These are phyloP conservation scores for Capitulum mitella DNA, from an alignment of 2,888 invertebrate species.

Conservation along the genomic window DNA sequence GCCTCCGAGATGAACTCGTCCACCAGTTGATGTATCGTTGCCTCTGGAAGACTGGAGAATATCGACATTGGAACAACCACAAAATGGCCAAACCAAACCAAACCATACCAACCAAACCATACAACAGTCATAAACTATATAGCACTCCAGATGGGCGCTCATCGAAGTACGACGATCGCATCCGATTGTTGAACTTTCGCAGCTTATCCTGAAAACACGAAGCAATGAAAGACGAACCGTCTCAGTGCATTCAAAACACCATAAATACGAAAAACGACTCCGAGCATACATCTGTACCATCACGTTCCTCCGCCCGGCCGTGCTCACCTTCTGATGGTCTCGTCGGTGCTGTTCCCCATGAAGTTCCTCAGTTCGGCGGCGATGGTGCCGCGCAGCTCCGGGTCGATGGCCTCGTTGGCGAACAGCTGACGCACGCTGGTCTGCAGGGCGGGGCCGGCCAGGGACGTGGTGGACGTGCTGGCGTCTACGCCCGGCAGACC, in stretches of 20 bases:
- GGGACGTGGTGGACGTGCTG: not conserved
- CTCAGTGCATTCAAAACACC: no score
- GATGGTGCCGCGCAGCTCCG: not conserved
- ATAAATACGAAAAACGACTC: no score
- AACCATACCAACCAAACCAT: no score
- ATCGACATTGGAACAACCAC: no score
- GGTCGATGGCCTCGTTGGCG: not conserved
- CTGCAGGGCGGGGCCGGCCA: not conserved
- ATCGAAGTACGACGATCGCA: no score
- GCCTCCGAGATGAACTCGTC: constrained; percentile 18
- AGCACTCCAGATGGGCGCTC: no score
- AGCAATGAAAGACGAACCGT: no score
- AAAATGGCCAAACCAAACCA: no score
- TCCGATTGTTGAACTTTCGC: no score
- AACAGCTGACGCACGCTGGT: not conserved
- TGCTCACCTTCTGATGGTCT: not conserved
- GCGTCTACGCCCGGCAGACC: not conserved
- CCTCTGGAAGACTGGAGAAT: not conserved
- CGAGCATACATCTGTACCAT: not conserved
- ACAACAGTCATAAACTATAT: no score
- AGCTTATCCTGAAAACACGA: no score
- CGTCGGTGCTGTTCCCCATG: not conserved
- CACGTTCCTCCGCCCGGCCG: not conserved
- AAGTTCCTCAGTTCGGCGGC: not conserved
- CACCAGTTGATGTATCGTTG: not conserved